A percentile compares a stretch with the other conserved stretches of the same genome.
phyloP scores from a whole-genome alignment of 2,797 vertebrate genomes.

The Megaceryle alcyon region DNA sequence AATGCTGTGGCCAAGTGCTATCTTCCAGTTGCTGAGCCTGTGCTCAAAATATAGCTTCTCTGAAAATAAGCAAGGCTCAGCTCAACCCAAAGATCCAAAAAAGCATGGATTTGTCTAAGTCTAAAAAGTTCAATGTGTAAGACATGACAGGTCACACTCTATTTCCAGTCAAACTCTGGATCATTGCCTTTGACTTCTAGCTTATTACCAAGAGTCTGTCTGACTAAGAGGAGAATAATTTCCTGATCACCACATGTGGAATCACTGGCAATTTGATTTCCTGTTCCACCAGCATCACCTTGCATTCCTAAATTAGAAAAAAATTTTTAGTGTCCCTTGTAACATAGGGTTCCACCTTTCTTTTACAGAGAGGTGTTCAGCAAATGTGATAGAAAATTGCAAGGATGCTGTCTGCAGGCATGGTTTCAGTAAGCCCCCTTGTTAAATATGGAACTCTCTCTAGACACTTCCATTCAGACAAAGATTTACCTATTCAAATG shows the following conservation, averaged over 20 bases:
- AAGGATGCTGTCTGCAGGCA: background rate
- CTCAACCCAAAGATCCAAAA: background rate
- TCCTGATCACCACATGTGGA: background rate
- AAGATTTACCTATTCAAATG: constrained; percentile 25
- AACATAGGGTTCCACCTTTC: background rate
- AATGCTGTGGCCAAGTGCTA: background rate
- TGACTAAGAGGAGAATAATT: background rate
- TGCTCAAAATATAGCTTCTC: background rate
- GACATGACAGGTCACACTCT: background rate
- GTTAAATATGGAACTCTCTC: constrained; percentile 23
- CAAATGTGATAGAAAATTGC: background rate
- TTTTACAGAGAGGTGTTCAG: background rate
- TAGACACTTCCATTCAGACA: background rate
- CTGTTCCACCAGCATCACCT: background rate
- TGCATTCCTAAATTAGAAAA: background rate
- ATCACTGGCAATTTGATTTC: background rate
- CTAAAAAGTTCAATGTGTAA: background rate
- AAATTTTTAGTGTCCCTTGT: background rate
- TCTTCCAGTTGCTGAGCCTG: background rate
- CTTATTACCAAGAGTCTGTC: background rate
- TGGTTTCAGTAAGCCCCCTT: background rate
- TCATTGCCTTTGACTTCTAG: background rate
- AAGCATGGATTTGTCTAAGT: background rate
- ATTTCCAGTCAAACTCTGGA: background rate
- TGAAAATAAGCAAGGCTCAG: background rate